phyloP scores from a whole-genome alignment of 2,888 invertebrate genomes.

The Athalia cordata region DNA sequence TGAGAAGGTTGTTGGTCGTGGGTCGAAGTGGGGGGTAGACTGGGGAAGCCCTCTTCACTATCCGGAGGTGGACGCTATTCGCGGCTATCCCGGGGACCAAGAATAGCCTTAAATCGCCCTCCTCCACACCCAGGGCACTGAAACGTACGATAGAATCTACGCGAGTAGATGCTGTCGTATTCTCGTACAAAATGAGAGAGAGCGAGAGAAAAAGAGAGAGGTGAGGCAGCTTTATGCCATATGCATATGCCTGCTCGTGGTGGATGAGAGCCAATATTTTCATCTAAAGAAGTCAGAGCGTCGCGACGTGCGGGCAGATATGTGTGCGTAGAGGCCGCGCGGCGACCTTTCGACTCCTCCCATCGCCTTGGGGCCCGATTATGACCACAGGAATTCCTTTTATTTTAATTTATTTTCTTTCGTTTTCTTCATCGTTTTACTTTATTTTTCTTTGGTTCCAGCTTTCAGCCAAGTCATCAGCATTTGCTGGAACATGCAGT shows the following conservation, averaged over 20 bases:
- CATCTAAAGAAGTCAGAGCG: constrained; percentile 12
- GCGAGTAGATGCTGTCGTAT: neutral
- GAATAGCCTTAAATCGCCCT: constrained; percentile 17
- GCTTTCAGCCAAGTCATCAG: no score
- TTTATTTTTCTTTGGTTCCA: no score
- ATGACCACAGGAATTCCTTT: neutral
- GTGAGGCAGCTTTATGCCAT: no score
- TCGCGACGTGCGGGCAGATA: neutral
- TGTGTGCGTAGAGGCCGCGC: constrained; percentile 21
- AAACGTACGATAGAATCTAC: neutral
- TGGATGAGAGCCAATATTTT: constrained; percentile 13
- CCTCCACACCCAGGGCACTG: neutral
- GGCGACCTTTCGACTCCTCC: constrained; percentile 27
- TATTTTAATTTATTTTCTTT: neutral
- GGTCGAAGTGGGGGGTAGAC: neutral
- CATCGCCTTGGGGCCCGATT: constrained; percentile 1
- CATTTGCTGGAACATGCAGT: no score
- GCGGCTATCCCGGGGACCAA: constrained; percentile 34
- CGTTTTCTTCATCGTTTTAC: neutral
- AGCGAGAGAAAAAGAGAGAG: no score
- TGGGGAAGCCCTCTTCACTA: constrained; percentile 32
- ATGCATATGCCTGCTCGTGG: neutral
- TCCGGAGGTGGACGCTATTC: constrained; percentile 27
- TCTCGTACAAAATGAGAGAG: neutral
- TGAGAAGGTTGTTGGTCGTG: no score